These are phyloP conservation scores for Zonotrichia albicollis DNA, from an alignment of 2,797 vertebrate genomes.

Conservation along the genomic window DNA sequence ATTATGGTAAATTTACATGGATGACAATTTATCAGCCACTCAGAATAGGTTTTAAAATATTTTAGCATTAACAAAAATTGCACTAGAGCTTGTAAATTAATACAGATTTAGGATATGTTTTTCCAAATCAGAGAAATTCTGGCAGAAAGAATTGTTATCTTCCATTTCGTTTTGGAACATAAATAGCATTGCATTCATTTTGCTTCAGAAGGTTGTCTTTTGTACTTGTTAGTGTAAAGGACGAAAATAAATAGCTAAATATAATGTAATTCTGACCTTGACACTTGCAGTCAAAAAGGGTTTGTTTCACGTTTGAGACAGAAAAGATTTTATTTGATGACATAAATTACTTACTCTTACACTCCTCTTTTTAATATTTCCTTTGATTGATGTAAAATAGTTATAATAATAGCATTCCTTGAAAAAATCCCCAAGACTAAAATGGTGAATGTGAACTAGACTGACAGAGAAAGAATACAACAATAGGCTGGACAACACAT, in stretches of 20 bases:
- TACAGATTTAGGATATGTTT: background rate
- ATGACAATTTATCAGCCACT: background rate
- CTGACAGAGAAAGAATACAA: background rate
- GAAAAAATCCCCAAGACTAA: background rate
- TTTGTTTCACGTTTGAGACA: background rate
- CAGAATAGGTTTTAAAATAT: background rate
- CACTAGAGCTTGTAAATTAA: background rate
- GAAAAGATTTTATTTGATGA: background rate
- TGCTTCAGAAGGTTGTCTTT: background rate
- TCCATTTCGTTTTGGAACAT: background rate
- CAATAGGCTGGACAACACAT: background rate
- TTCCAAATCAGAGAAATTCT: background rate
- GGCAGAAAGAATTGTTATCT: background rate
- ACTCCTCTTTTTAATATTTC: background rate
- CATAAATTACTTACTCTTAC: background rate
- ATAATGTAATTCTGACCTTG: background rate
- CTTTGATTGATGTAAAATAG: constrained; percentile 2
- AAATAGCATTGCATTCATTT: background rate
- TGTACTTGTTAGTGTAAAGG: background rate
- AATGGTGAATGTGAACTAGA: background rate
- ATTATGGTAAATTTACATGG: background rate
- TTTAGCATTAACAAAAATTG: background rate
- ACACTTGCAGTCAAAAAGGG: background rate
- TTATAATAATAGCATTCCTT: background rate
- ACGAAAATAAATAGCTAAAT: background rate